Evolutionary conservation across 2,797 vertebrate genomes (phyloP).

Genomic region (Mormyrus hasselquistii): DNA sequence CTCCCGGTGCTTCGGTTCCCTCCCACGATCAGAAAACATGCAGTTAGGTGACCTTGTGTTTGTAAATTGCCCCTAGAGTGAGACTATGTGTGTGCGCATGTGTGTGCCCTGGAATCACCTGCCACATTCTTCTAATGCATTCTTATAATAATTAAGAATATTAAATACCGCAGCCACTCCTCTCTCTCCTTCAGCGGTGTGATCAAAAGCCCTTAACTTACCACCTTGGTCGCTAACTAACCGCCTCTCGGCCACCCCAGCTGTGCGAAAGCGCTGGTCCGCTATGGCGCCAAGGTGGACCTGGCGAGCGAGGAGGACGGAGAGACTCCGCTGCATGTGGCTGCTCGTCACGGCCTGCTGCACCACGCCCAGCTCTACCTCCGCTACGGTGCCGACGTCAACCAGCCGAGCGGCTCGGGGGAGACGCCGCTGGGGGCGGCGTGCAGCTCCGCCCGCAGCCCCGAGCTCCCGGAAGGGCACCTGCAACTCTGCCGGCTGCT

Average conservation of each 20-base stretch:
- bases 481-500: slow-evolving; percentile 54
- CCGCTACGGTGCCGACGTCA: slow-evolving; percentile 37
- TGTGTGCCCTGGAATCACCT: not conserved
- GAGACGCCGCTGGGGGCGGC: slow-evolving; percentile 57
- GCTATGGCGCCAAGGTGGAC: slow-evolving; percentile 50
- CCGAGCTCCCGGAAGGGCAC: slow-evolving; percentile 22
- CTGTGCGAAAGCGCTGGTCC: slow-evolving; percentile 60
- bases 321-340: slow-evolving; percentile 61
- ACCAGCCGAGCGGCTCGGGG: slow-evolving; percentile 37
- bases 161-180: not conserved
- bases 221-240: not conserved
- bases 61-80: not conserved
- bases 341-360: slow-evolving; percentile 47
- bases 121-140: not conserved
- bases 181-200: not conserved
- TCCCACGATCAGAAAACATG: not conserved
- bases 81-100: not conserved
- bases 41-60: not conserved
- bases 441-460: slow-evolving; percentile 29
- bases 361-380: slow-evolving; percentile 60
- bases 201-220: not conserved
- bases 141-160: not conserved
- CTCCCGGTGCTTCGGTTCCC: not conserved
- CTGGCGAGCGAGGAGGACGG: slow-evolving; percentile 37
- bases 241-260: slow-evolving; percentile 26